Evolutionary conservation across 2,888 invertebrate genomes (phyloP), one percentile per base, ranked within the genome.

Genomic region (Nebria brevicollis): DNA sequence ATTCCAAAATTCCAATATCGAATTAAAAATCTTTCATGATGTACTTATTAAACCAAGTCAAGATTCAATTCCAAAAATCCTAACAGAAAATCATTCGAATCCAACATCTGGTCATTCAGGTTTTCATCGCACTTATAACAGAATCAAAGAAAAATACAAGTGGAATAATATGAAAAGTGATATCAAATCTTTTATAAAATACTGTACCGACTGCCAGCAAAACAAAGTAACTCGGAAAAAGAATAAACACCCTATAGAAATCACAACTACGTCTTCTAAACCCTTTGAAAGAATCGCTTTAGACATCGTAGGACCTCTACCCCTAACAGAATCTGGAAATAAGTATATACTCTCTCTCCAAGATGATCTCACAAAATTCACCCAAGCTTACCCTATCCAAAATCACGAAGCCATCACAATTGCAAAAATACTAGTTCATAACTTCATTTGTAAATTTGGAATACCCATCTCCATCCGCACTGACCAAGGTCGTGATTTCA

Each of bases 331-430:
- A 79, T 72, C 82, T 8, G 86, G 85, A 20, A 87, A 87, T 81
- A 84, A 84, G 84, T 88, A 84, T 77, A 85, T 88, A 41, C 75
- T 88, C n/a, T 87, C 87, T 0, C 34, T 86, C 6, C 86, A 87
- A 84, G 87, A 88, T 75, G 86, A 87, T 82, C 79, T 87, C n/a
- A 86, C 87, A 0, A 87, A 88, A 85, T 88, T 84, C 82, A 85
- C 85, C 11, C 83, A 84, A 82, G 87, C 87, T 6, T 83, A 20
- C 66, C 82, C 87, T 0, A 83, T 88, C 10, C 84, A 84, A 5
- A 86, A 88, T 84, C 84, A 85, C 25, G 86, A 87, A 84, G 85
- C 88, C 0, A 34, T 64, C 66, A 87, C 87, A 0, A 83, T 88
- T 7, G 87, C 87, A 0, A 84, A 83, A 77, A 83, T 64, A 65